These are phyloP conservation scores for Sphaerophoria taeniata DNA, from an alignment of 2,888 invertebrate species.

Conservation along the genomic window DNA sequence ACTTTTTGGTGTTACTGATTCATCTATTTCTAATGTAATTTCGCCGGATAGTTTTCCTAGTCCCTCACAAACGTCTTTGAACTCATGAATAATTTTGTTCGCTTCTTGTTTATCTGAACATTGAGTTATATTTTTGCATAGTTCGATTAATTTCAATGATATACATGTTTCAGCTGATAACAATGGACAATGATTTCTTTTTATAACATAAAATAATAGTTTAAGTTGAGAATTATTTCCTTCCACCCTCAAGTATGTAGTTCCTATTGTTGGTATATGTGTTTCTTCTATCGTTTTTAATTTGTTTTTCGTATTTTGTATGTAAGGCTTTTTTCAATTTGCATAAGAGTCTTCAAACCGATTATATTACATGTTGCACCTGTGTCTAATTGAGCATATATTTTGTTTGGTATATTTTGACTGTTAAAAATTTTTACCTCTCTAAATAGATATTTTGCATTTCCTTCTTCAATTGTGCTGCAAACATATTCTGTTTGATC, in stretches of 20 bases:
- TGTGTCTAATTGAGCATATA: neutral
- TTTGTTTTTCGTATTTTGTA: neutral
- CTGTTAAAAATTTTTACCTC: neutral
- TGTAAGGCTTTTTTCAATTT: neutral
- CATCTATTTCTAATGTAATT: neutral
- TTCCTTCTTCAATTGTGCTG: neutral
- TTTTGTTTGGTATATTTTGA: no score
- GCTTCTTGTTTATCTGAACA: neutral
- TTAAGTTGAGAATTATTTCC: no score
- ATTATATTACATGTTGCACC: constrained; percentile 5
- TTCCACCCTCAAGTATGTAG: neutral
- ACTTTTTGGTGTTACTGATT: neutral
- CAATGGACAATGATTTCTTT: no score
- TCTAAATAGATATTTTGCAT: neutral
- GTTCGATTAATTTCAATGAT: no score
- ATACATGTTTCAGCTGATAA: no score
- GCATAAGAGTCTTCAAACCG: neutral
- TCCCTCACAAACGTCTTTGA: neutral
- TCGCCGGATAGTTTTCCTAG: neutral
- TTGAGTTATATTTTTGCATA: neutral
- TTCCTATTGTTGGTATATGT: neutral
- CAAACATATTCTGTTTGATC: neutral
- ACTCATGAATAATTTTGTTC: neutral
- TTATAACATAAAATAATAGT: no score
- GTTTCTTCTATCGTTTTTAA: neutral